phyloP scores from a whole-genome alignment of 1,140 invertebrate species.

The Cherax destructor region DNA sequence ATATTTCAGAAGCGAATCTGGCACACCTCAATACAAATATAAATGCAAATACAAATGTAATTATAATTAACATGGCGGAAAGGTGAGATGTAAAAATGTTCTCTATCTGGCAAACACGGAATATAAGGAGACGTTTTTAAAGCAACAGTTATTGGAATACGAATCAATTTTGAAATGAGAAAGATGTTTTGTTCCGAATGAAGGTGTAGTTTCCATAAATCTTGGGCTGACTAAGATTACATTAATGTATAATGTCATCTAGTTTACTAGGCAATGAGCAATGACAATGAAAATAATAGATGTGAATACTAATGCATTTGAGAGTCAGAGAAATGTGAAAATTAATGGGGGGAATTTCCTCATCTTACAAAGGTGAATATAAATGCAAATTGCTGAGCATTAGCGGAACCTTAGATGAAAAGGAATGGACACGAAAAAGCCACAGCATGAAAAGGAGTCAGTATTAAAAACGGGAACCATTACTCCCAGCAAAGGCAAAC shows the following conservation, averaged over 20 bases:
- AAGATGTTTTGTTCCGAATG: conserved; percentile 54
- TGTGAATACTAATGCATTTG: conserved; percentile 37
- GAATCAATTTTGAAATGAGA: conserved; percentile 68
- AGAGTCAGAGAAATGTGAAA: conserved; percentile 43
- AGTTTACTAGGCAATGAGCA: conserved; percentile 15
- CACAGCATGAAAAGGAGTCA: conserved; percentile 63
- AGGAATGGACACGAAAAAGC: conserved; percentile 62
- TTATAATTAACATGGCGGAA: conserved; percentile 67
- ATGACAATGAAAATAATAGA: conserved; percentile 17
- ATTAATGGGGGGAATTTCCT: conserved; percentile 48
- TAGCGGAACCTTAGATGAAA: conserved; percentile 63
- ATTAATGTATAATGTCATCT: conserved; percentile 7
- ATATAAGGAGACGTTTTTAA: conserved; percentile 68
- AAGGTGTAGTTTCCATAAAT: conserved; percentile 33
- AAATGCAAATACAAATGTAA: conserved; percentile 70
- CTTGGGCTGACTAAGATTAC: not conserved
- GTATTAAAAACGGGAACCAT: conserved; percentile 65
- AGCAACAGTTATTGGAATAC: conserved; percentile 67
- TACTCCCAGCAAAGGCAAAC: conserved; percentile 67
- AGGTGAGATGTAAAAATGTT: conserved; percentile 54
- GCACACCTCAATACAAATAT: conserved; percentile 67
- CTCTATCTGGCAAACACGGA: conserved; percentile 66
- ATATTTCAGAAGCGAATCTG: conserved; percentile 50
- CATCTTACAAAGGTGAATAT: conserved; percentile 65
- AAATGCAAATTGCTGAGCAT: conserved; percentile 67